phyloP scores from a whole-genome alignment of 1,140 invertebrate genomes.

The Anoplophora glabripennis region DNA sequence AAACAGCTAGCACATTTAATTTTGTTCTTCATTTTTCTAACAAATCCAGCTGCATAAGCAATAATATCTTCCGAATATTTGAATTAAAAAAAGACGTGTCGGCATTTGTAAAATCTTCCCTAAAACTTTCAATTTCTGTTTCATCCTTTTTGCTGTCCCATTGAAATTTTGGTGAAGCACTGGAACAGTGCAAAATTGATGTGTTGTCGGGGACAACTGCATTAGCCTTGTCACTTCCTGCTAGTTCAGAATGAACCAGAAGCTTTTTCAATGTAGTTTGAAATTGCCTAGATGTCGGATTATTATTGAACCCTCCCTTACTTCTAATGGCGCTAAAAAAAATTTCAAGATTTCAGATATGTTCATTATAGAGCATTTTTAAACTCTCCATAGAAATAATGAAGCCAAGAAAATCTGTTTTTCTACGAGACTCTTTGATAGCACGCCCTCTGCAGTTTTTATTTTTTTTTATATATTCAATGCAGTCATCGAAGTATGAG shows the following conservation, averaged over 20 bases:
- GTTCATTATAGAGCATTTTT: slow-evolving; percentile 27
- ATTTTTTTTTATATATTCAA: background rate
- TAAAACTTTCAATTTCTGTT: slow-evolving; percentile 2
- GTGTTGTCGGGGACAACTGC: slow-evolving; percentile 24
- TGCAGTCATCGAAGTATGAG: too few relatives aligned
- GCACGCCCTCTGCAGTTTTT: background rate
- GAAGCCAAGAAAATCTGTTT: slow-evolving; percentile 30
- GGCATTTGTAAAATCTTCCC: slow-evolving; percentile 2
- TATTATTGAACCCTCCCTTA: slow-evolving; percentile 32
- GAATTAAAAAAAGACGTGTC: background rate
- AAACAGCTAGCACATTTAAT: slow-evolving; percentile 23
- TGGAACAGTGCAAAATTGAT: slow-evolving; percentile 31
- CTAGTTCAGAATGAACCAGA: slow-evolving; percentile 27
- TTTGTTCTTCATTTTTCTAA: slow-evolving; percentile 24
- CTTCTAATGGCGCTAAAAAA: slow-evolving; percentile 31
- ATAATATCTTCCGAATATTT: slow-evolving; percentile 21
- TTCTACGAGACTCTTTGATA: background rate
- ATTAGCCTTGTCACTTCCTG: slow-evolving; percentile 18
- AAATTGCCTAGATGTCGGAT: slow-evolving; percentile 34
- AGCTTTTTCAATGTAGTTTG: slow-evolving; percentile 26
- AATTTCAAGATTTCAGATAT: slow-evolving; percentile 31
- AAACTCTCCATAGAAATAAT: slow-evolving; percentile 17
- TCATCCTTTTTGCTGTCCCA: background rate
- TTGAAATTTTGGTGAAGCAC: slow-evolving; percentile 1
- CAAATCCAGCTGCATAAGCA: slow-evolving; percentile 29